Conservation (phyloP, 2,888 invertebrate species). For the Epicampocera succincta region DNA sequence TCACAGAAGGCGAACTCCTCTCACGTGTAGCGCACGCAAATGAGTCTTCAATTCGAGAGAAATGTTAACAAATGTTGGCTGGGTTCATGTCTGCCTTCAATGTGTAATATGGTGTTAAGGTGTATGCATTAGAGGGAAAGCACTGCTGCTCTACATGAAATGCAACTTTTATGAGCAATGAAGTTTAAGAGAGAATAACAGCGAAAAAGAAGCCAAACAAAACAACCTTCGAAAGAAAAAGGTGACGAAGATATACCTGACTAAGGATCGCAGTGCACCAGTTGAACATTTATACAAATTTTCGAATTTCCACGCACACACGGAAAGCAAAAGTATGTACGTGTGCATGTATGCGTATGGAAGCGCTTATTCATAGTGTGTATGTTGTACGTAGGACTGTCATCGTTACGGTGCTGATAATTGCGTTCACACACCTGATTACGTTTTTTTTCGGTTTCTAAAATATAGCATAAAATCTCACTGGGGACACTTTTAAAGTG, state of each 20-base stretch:
- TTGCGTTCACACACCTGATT: conserved; percentile 48
- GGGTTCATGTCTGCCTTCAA: too few relatives aligned
- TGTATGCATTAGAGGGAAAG: conserved; percentile 10
- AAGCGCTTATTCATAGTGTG: neutral
- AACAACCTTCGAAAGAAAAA: conserved; percentile 24
- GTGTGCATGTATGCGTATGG: too few relatives aligned
- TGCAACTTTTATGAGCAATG: conserved; percentile 80
- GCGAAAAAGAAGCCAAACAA: neutral
- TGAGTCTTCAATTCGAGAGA: too few relatives aligned
- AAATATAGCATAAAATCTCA: conserved; percentile 35
- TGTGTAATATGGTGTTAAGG: conserved; percentile 12
- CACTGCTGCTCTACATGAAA: conserved; percentile 66
- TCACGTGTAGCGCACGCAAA: too few relatives aligned
- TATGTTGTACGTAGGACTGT: conserved; percentile 24
- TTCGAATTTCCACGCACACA: too few relatives aligned
- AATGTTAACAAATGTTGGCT: too few relatives aligned
- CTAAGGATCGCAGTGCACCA: conserved; percentile 13
- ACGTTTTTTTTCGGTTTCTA: conserved; percentile 14
- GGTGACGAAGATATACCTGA: conserved; percentile 27
- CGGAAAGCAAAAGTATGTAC: too few relatives aligned
- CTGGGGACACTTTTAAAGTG: conserved; percentile 46
- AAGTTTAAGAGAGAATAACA: conserved; percentile 70
- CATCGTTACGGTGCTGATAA: conserved; percentile 30
- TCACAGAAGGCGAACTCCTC: too few relatives aligned
- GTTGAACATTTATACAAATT: neutral